phyloP scores from a whole-genome alignment of 1,140 invertebrate genomes.

The Scaptomyza montana region DNA sequence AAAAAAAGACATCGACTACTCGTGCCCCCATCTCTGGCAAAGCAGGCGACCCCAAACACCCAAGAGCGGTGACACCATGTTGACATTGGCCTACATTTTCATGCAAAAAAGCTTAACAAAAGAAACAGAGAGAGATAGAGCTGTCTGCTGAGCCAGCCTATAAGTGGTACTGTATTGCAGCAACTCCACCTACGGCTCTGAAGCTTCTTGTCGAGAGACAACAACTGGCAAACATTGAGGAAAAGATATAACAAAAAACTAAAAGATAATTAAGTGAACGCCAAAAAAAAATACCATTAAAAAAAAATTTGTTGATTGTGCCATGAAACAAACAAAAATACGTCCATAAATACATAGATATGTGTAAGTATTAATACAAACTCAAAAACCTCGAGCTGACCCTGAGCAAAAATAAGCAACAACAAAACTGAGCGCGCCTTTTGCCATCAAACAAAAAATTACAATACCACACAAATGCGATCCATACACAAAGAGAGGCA shows the following conservation, averaged over 20 bases:
- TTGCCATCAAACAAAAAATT: constrained; percentile 50
- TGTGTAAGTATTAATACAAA: constrained; percentile 25
- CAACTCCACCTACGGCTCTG: constrained; percentile 44
- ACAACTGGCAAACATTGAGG: constrained; percentile 36
- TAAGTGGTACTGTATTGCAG: constrained; percentile 27
- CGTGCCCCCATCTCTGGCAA: constrained; percentile 47
- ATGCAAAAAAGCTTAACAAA: constrained; percentile 62
- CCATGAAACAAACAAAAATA: constrained; percentile 52
- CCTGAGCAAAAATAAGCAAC: constrained; percentile 64
- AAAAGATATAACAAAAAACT: constrained; percentile 23
- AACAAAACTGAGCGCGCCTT: constrained; percentile 40
- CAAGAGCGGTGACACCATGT: constrained; percentile 71
- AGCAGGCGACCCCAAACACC: constrained; percentile 75
- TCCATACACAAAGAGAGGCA: constrained; percentile 14
- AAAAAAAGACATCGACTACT: neutral
- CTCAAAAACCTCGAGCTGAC: constrained; percentile 72
- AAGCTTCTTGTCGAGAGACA: constrained; percentile 34
- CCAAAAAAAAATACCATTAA: constrained; percentile 30
- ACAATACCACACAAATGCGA: constrained; percentile 33
- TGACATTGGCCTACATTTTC: constrained; percentile 79
- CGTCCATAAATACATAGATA: constrained; percentile 21
- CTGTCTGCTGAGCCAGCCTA: constrained; percentile 26
- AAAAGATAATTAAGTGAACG: constrained; percentile 46
- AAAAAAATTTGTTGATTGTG: constrained; percentile 37
- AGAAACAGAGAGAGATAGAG: constrained; percentile 30